A percentile compares a stretch with the other conserved stretches of the same genome.
phyloP scores from a whole-genome alignment of 2,797 vertebrate species.

The Syngnathus rostellatus region DNA sequence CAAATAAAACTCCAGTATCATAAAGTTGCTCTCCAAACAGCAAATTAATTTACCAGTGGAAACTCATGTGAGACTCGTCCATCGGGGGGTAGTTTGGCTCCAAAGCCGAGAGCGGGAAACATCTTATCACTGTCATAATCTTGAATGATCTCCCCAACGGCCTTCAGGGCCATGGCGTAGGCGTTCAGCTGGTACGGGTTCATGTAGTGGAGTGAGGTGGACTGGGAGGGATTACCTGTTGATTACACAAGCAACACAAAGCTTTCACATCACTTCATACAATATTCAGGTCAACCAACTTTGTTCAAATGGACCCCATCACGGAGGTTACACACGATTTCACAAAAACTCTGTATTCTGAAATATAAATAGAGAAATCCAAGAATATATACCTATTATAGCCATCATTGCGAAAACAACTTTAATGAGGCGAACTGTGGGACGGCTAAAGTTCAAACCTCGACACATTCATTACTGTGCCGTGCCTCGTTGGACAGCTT shows the following conservation, averaged over 20 bases:
- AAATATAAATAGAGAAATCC: background rate
- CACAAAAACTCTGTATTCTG: background rate
- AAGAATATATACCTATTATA: no score
- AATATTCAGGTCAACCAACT: background rate
- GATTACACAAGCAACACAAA: constrained; percentile 14
- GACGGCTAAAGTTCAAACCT: background rate
- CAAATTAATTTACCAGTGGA: constrained; percentile 74
- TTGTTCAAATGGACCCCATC: background rate
- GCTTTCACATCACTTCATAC: background rate
- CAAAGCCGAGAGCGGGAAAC: constrained; percentile 91
- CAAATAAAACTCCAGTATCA: background rate
- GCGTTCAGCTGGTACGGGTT: constrained; percentile 96
- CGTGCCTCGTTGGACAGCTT: constrained; percentile 8
- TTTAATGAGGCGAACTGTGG: background rate
- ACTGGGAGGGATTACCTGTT: constrained; percentile 86
- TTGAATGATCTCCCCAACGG: constrained; percentile 93
- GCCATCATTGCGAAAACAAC: background rate
- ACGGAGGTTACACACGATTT: background rate
- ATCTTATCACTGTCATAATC: constrained; percentile 97
- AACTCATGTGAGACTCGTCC: constrained; percentile 91
- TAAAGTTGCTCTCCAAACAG: background rate
- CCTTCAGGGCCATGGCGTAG: constrained; percentile 89
- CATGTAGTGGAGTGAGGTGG: constrained; percentile 94
- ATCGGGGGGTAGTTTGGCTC: constrained; percentile 89
- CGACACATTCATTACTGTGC: background rate